phyloP scores from a whole-genome alignment of 2,113 vertebrate species.

The Cavia porcellus region DNA sequence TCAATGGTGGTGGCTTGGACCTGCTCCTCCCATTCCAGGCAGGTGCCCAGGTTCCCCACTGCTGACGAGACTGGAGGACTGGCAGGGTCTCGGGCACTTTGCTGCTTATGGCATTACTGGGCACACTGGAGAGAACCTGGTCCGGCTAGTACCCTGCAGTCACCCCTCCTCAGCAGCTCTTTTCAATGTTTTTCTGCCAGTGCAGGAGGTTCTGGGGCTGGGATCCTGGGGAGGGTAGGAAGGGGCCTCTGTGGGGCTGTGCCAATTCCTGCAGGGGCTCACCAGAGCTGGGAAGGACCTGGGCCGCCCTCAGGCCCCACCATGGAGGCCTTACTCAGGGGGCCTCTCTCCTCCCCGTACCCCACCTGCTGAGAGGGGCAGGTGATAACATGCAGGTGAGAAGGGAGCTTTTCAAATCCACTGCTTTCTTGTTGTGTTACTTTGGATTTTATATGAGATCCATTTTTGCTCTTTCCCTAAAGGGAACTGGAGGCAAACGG shows the following conservation, averaged over 20 bases:
- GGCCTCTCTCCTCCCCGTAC: not conserved
- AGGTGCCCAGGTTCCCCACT: not conserved
- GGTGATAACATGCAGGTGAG: fast-evolving
- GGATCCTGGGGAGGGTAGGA: not conserved
- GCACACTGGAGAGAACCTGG: fast-evolving
- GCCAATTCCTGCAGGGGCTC: not conserved
- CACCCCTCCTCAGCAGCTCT: not conserved
- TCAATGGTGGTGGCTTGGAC: fast-evolving
- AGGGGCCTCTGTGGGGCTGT: fast-evolving
- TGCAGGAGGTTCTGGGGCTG: fast-evolving
- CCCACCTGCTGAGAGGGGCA: no score
- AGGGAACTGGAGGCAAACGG: conserved; percentile 37
- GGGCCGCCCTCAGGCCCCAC: no score
- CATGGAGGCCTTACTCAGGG: fast-evolving
- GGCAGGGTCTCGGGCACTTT: not conserved
- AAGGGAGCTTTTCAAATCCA: not conserved
- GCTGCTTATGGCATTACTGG: not conserved
- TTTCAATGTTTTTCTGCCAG: not conserved
- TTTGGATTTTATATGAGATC: conserved; percentile 12
- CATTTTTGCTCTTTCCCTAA: not conserved
- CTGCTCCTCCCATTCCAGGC: fast-evolving
- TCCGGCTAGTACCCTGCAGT: fast-evolving
- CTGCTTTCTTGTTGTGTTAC: no score
- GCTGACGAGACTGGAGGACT: not conserved
- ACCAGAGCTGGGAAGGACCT: fast-evolving